phyloP scores from a whole-genome alignment of 1,140 invertebrate species.

The Aradophagus sp. region DNA sequence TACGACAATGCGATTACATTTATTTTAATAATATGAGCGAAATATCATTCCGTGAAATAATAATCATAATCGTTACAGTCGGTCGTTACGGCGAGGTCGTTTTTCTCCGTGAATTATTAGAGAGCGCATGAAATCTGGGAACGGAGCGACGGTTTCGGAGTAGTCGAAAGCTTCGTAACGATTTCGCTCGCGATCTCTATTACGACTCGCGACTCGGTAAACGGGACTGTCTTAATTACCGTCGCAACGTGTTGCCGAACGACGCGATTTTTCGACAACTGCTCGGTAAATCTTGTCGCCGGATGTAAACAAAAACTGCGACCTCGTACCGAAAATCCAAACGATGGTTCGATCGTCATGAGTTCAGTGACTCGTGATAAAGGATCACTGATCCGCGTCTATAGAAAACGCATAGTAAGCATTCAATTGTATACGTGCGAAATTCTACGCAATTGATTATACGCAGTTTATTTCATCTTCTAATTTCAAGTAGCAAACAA shows the following conservation, averaged over 20 bases:
- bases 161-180: constrained; percentile 38
- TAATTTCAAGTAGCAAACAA: too few relatives aligned
- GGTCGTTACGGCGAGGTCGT: constrained; percentile 45
- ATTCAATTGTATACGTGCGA: too few relatives aligned
- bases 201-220: background rate
- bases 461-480: too few relatives aligned
- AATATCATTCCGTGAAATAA: constrained; percentile 54
- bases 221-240: too few relatives aligned
- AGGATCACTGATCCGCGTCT: too few relatives aligned
- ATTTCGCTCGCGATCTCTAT: constrained; percentile 14
- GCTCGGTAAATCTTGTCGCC: background rate
- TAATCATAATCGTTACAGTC: constrained; percentile 54
- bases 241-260: constrained; percentile 16
- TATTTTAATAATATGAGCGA: constrained; percentile 57
- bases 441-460: too few relatives aligned
- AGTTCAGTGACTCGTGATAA: too few relatives aligned
- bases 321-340: too few relatives aligned
- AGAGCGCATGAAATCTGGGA: constrained; percentile 33
- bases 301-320: too few relatives aligned
- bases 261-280: constrained; percentile 19
- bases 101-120: constrained; percentile 49
- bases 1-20: constrained; percentile 57
- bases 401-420: too few relatives aligned
- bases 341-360: too few relatives aligned
- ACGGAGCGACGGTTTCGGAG: constrained; percentile 24